Percentiles rank a stretch among this genome's conserved stretches.
phyloP scores from a whole-genome alignment of 2,797 vertebrate species.

The Chaetophractus vellerosus region DNA sequence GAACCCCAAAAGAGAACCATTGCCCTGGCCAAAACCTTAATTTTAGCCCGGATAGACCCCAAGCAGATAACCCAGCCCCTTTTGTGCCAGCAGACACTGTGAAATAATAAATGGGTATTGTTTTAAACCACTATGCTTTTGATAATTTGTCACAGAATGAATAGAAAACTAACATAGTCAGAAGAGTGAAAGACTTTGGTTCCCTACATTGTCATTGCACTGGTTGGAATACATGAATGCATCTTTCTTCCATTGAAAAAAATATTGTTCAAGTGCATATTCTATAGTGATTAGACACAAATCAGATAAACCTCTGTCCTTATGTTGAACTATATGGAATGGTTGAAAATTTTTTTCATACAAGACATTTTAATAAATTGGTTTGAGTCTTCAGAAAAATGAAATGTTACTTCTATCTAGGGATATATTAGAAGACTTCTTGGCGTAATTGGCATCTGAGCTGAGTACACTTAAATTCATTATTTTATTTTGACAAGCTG shows the following conservation, averaged over 20 bases:
- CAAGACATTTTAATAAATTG: neutral
- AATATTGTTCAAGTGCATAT: neutral
- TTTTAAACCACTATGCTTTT: neutral
- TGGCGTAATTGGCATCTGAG: neutral
- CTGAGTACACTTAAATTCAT: conserved; percentile 52
- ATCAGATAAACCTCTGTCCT: neutral
- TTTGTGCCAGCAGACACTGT: neutral
- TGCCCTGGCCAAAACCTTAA: neutral
- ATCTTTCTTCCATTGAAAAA: neutral
- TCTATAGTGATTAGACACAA: neutral
- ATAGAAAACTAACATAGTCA: neutral
- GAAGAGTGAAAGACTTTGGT: neutral
- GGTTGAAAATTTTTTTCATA: neutral
- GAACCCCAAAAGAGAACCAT: neutral
- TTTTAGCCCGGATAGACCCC: neutral
- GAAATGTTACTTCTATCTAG: neutral
- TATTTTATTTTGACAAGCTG: conserved; percentile 54
- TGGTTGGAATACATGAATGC: neutral
- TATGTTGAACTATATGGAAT: neutral
- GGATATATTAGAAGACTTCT: neutral
- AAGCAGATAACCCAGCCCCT: neutral
- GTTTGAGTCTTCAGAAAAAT: neutral
- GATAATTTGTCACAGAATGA: neutral
- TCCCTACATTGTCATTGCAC: neutral
- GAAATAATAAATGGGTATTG: neutral